Evolutionary conservation across 1,140 invertebrate genomes (phyloP), one percentile per base, ranked within the genome.

Genomic region (Trichonephila clavipes): DNA sequence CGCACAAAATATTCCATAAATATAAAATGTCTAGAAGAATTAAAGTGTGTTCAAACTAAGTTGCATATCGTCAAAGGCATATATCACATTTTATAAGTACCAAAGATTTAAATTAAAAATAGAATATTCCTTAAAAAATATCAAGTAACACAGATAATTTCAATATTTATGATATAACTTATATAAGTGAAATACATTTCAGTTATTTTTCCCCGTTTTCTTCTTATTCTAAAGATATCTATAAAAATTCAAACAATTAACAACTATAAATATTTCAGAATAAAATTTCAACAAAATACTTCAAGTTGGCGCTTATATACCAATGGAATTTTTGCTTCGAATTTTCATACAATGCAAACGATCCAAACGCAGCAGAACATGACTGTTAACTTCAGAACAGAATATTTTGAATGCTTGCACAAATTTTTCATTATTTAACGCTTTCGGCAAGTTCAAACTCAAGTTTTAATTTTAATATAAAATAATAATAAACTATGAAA

Each of bases 211-310:
- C 44, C 18, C 4, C 0, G 1, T 44, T 44, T 82, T 24, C 34
- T 82, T 40, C 6, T 6, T 51, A 77, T 82, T 51, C 51, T 21
- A 83, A 83, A n/a, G 51, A 83, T 58, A 58, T 58, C 12, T 19
- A 59, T 83, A 83, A 83, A 83, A 58, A 83, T 83, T n/a, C 12
- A 85, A 85, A 85, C 51, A 85, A 85, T 24, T 58, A 85, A 85
- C 82, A 85, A 85, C 10, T 21, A 85, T 85, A 85, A 85, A 85
- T 85, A 85, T 85, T 85, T 85, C 1, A 81, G 21, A 81, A 19
- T 81, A 61, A 85, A 59, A 85, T 59, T 85, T 61, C 58, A 85
- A 85, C 82, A 51, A 59, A 85, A 85, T 24, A 58, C 59, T 58
- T 85, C 7, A 59, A 85, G 59, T 7, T 61, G 58, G 40, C 19